A percentile compares a stretch with the other conserved stretches of the same genome.
These are phyloP conservation scores for Cetonia aurata DNA, from an alignment of 2,888 invertebrate species.

Conservation along the genomic window DNA sequence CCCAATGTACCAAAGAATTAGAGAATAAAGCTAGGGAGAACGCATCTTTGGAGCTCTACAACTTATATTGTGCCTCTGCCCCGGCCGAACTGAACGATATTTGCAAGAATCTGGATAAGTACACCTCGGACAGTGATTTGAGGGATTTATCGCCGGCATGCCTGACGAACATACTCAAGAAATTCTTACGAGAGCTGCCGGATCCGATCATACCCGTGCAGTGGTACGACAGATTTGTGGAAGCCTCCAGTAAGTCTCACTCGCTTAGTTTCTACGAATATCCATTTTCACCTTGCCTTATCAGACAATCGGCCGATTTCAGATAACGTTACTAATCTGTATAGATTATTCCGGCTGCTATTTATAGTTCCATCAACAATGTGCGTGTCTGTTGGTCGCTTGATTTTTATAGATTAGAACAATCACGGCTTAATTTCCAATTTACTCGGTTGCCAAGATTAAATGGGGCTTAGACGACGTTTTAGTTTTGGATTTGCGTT, in stretches of 20 bases:
- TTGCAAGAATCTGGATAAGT: conserved; percentile 68
- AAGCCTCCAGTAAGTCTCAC: conserved; percentile 64
- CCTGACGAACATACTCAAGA: conserved; percentile 75
- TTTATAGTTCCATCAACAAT: conserved; percentile 25
- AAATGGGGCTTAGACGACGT: no score
- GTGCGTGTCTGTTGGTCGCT: conserved; percentile 13
- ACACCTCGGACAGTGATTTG: conserved; percentile 65
- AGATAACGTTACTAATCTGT: conserved; percentile 13
- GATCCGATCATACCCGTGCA: conserved; percentile 82
- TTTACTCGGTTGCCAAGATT: neutral
- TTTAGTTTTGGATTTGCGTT: no score
- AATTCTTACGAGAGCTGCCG: conserved; percentile 79
- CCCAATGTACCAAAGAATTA: conserved; percentile 73
- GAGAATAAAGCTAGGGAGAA: conserved; percentile 71
- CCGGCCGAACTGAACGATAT: conserved; percentile 72
- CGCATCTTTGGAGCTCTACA: conserved; percentile 73
- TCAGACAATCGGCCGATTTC: conserved; percentile 2
- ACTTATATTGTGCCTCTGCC: conserved; percentile 75
- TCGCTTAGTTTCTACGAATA: neutral
- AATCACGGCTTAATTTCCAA: conserved; percentile 15
- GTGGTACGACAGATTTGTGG: conserved; percentile 79
- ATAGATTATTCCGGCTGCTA: conserved; percentile 17
- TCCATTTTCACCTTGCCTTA: conserved; percentile 18
- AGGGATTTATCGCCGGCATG: conserved; percentile 68
- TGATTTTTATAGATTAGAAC: conserved; percentile 20